Conservation (phyloP, 2,113 vertebrate genomes). For the Phoxinus phoxinus region DNA sequence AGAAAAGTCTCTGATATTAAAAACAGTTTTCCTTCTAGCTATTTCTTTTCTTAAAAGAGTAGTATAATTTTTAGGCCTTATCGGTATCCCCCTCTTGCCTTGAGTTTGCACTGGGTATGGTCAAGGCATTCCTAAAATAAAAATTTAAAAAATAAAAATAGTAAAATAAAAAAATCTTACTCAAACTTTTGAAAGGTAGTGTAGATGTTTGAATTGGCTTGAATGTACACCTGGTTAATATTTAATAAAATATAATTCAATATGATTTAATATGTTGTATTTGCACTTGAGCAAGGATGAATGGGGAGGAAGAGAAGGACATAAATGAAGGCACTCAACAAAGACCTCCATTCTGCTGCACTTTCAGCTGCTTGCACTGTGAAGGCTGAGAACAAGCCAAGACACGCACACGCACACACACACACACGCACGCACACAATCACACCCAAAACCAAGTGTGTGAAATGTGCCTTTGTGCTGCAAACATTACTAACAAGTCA, state of each 20-base stretch:
- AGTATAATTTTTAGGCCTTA: no score
- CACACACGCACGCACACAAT: not conserved
- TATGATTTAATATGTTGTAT: not conserved
- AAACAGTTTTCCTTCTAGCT: no score
- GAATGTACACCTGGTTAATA: no score
- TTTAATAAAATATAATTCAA: not conserved
- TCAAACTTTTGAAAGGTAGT: no score
- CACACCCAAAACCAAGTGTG: not conserved
- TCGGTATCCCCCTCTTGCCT: no score
- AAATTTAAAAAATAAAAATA: no score
- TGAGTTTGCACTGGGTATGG: no score
- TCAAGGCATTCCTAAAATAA: no score
- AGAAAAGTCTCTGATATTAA: no score
- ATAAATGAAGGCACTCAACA: not conserved
- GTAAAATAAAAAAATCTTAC: no score
- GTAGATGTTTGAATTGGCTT: no score
- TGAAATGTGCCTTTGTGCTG: not conserved
- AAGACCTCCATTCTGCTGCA: slow-evolving; percentile 44
- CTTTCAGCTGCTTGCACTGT: slow-evolving; percentile 52
- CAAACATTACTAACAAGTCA: not conserved
- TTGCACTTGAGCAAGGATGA: not conserved
- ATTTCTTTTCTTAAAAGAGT: no score
- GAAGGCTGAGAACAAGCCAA: slow-evolving; percentile 6
- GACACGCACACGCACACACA: not conserved
- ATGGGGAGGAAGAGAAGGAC: not conserved